phyloP scores from a whole-genome alignment of 2,113 vertebrate genomes.

The Mixornis gularis region DNA sequence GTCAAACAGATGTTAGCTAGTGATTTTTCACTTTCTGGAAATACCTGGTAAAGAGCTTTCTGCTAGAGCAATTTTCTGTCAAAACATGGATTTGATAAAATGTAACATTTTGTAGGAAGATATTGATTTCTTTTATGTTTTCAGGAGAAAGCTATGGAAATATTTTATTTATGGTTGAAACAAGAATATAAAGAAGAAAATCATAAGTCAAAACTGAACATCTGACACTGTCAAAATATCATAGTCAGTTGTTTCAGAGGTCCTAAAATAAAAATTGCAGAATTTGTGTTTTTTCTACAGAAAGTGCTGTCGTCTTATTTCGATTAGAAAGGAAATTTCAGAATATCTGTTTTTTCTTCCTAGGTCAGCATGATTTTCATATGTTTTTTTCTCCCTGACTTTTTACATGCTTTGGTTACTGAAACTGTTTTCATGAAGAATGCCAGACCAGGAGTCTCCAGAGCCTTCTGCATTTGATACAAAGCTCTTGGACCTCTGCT shows the following conservation, averaged over 20 bases:
- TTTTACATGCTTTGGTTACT: not conserved
- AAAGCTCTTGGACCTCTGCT: not conserved
- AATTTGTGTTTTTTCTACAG: not conserved
- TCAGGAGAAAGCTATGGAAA: not conserved
- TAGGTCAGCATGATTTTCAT: not conserved
- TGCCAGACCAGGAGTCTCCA: not conserved
- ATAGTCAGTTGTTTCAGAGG: not conserved
- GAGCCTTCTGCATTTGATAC: not conserved
- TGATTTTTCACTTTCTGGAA: constrained; percentile 2
- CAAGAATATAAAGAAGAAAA: not conserved
- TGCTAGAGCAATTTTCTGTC: not conserved
- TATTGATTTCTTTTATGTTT: not conserved
- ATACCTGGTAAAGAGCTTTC: not conserved
- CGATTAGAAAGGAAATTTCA: not conserved
- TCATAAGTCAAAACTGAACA: not conserved
- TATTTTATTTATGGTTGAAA: not conserved
- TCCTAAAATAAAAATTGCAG: constrained; percentile 3
- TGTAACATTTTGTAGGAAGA: not conserved
- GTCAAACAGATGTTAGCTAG: not conserved
- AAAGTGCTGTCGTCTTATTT: not conserved
- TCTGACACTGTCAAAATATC: not conserved
- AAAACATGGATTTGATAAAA: constrained; percentile 1
- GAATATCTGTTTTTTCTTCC: not conserved
- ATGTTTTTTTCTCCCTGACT: not conserved
- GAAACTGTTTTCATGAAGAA: not conserved